Conservation (phyloP, 2,888 invertebrate genomes). For the Andrena bucephala region DNA sequence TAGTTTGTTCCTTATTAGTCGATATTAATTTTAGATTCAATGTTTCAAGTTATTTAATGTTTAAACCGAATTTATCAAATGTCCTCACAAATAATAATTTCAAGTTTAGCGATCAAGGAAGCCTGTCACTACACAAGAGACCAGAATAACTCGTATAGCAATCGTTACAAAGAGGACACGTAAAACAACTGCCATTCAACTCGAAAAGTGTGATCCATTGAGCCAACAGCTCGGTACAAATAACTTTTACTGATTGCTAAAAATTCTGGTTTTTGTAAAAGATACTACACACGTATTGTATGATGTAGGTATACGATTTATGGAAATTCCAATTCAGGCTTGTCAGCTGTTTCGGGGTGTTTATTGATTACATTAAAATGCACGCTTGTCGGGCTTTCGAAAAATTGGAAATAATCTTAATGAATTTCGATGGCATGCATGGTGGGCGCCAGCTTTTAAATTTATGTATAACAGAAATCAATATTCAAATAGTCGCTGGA, state of each 20-base stretch:
- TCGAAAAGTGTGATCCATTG: no score
- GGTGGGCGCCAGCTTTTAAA: slow-evolving; percentile 4
- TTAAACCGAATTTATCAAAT: no score
- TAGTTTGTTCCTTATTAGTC: no score
- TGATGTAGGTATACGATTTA: background rate
- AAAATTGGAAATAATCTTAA: slow-evolving; percentile 23
- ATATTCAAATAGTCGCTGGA: slow-evolving; percentile 36
- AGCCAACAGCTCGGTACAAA: background rate
- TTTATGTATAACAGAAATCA: slow-evolving; percentile 33
- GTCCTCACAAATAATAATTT: no score
- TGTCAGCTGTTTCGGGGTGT: background rate
- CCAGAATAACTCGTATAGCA: no score
- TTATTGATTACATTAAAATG: slow-evolving; percentile 14
- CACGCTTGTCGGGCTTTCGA: background rate
- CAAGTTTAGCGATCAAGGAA: no score
- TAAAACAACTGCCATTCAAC: no score
- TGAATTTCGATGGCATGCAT: slow-evolving; percentile 5
- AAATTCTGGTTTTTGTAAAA: background rate
- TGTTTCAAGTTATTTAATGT: no score
- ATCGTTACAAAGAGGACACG: no score
- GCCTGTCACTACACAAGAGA: no score
- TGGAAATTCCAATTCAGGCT: background rate
- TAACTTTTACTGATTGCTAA: background rate
- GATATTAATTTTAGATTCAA: no score
- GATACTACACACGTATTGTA: background rate